Conservation (phyloP, 2,888 invertebrate species). For the Leucania comma region DNA sequence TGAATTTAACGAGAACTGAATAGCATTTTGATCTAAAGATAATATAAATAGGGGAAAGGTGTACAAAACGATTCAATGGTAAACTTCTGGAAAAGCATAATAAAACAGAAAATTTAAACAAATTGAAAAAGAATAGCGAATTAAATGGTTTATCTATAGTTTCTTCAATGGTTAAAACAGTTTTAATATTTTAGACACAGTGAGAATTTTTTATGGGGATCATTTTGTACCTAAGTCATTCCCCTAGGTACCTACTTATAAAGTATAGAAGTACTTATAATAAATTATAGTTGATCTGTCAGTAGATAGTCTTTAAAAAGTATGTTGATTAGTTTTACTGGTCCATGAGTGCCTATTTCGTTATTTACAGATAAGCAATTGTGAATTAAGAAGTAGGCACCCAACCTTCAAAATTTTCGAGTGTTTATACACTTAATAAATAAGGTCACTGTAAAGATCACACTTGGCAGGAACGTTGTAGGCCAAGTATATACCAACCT, state of each 20-base stretch:
- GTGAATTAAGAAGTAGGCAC: not conserved
- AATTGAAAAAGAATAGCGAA: too few species aligned
- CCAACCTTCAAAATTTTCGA: not conserved
- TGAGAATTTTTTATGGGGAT: too few species aligned
- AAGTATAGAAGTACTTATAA: too few species aligned
- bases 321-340: not conserved
- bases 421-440: conserved; percentile 3
- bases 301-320: not conserved
- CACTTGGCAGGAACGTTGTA: not conserved
- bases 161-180: too few species aligned
- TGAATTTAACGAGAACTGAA: conserved; percentile 15
- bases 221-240: too few species aligned
- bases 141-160: too few species aligned
- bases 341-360: not conserved
- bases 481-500: not conserved
- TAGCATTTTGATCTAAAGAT: conserved; percentile 15
- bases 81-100: too few species aligned
- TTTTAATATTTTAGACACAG: too few species aligned
- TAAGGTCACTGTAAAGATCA: conserved; percentile 5
- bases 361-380: conserved; percentile 1
- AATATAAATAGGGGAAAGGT: not conserved
- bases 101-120: too few species aligned
- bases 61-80: too few species aligned
- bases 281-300: not conserved
- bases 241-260: too few species aligned